Conservation (phyloP, 2,888 invertebrate genomes). For the Helleia helle region DNA sequence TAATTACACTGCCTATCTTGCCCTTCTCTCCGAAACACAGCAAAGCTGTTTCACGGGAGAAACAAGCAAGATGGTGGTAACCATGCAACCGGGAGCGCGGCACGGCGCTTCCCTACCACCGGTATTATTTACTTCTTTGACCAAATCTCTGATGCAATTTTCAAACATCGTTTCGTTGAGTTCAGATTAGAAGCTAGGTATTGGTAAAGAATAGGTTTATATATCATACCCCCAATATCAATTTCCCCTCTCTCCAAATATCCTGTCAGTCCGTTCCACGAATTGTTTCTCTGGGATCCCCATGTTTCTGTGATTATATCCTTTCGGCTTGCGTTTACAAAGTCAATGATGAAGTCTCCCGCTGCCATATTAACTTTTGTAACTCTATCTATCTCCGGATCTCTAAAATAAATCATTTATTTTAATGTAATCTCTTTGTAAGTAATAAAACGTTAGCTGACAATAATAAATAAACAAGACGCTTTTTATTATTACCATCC, state of each 20-base stretch:
- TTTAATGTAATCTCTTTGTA: neutral
- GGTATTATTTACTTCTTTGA: too few species aligned
- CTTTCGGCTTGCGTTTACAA: slow-evolving; percentile 1
- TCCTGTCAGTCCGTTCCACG: slow-evolving; percentile 6
- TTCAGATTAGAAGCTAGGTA: neutral
- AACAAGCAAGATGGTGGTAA: too few species aligned
- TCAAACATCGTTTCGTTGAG: neutral
- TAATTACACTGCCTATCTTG: too few species aligned
- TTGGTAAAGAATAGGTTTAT: neutral
- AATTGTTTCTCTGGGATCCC: neutral
- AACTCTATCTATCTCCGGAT: neutral
- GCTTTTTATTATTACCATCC: neutral
- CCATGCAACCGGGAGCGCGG: too few species aligned
- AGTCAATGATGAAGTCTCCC: neutral
- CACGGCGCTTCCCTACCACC: too few species aligned
- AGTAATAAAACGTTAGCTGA: neutral
- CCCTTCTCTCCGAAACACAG: too few species aligned
- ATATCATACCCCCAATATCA: slow-evolving; percentile 6
- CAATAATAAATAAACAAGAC: neutral
- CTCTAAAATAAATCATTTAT: neutral
- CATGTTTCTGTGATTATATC: neutral
- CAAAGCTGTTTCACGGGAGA: too few species aligned
- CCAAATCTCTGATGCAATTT: neutral
- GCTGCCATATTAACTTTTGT: slow-evolving; percentile 3
- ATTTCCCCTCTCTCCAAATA: neutral